A percentile compares a stretch with the other conserved stretches of the same genome.
Conservation (phyloP, 2,888 invertebrate species). For the Oxystoma pomonae region DNA sequence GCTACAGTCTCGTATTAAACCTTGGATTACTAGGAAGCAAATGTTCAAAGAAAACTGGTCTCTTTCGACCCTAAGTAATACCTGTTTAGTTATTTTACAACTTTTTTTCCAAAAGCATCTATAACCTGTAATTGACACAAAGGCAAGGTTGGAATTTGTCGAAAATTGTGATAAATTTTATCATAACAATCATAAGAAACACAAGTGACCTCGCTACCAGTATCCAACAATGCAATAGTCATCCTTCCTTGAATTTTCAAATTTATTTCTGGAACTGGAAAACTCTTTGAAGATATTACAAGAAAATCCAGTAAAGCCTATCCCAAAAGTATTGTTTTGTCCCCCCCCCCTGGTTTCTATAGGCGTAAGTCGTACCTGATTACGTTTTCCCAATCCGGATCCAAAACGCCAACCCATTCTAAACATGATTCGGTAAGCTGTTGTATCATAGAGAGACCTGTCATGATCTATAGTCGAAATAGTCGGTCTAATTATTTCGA, state of each 20-base stretch:
- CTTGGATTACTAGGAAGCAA: background rate
- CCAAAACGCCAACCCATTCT: background rate
- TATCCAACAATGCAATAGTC: background rate
- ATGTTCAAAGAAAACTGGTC: background rate
- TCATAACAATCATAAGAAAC: background rate
- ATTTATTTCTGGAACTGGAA: background rate
- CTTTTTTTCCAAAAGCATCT: background rate
- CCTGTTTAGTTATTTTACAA: background rate
- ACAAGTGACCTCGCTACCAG: background rate
- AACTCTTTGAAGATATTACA: background rate
- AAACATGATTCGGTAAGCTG: background rate
- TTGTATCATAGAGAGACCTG: background rate
- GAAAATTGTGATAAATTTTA: background rate
- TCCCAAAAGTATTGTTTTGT: background rate
- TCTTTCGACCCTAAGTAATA: background rate
- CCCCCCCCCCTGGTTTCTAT: background rate
- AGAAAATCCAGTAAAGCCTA: background rate
- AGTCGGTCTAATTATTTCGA: background rate
- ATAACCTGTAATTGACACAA: background rate
- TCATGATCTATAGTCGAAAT: background rate
- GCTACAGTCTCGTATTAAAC: background rate
- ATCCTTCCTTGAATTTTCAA: background rate
- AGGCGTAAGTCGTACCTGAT: background rate
- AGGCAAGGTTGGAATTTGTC: background rate
- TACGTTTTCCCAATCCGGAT: background rate